Percentiles rank a stretch among this genome's conserved stretches.
Evolutionary conservation across 1,140 invertebrate species (phyloP).

Genomic region (Leptinotarsa texana): DNA sequence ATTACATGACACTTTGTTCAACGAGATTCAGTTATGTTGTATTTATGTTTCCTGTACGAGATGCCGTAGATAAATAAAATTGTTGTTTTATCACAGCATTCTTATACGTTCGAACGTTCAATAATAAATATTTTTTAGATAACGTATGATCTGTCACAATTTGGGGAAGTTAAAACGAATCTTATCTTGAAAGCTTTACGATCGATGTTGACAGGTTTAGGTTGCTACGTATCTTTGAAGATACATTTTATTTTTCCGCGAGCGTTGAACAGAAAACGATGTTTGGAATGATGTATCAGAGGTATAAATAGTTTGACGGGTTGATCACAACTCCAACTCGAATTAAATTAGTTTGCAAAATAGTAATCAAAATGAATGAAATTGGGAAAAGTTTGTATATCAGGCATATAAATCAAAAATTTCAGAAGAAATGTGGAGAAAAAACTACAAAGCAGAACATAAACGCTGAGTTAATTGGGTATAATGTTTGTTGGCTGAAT

Average conservation of each 20-base stretch:
- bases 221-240: slow-evolving; percentile 39
- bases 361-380: too few relatives aligned
- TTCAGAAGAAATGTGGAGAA: too few relatives aligned
- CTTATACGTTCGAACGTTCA: slow-evolving; percentile 13
- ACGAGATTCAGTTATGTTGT: slow-evolving; percentile 15
- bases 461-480: too few relatives aligned
- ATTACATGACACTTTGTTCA: slow-evolving; percentile 16
- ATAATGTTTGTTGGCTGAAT: too few relatives aligned
- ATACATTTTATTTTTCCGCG: slow-evolving; percentile 11
- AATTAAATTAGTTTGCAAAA: too few relatives aligned
- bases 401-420: too few relatives aligned
- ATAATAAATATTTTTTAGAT: slow-evolving; percentile 43
- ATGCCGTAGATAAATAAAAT: slow-evolving; percentile 3
- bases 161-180: slow-evolving; percentile 50
- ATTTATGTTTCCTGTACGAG: slow-evolving; percentile 20
- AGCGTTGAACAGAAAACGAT: too few relatives aligned
- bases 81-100: not conserved
- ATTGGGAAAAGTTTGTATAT: too few relatives aligned
- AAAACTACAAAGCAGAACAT: too few relatives aligned
- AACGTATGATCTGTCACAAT: slow-evolving; percentile 43
- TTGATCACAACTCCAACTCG: too few relatives aligned
- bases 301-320: too few relatives aligned
- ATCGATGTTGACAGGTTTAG: slow-evolving; percentile 54
- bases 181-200: slow-evolving; percentile 54
- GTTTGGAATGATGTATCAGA: too few relatives aligned